phyloP scores from a whole-genome alignment of 2,113 vertebrate species.

The Ardeotis arabs region DNA sequence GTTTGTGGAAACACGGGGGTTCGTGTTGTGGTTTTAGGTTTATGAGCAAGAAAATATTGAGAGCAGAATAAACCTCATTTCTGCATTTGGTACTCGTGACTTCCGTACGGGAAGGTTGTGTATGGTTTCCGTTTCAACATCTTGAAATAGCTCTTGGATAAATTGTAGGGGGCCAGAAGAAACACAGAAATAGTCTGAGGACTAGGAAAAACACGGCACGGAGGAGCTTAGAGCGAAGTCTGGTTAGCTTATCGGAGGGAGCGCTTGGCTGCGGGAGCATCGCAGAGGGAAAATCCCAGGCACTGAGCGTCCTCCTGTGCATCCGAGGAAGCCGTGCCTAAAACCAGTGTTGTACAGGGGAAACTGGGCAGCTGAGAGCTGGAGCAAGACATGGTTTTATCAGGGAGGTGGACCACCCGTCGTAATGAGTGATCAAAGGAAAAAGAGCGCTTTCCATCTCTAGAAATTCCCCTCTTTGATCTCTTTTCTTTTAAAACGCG shows the following conservation, averaged over 20 bases:
- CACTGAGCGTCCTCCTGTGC: not conserved
- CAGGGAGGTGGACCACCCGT: not conserved
- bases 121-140: not conserved
- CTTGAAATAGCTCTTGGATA: conserved; percentile 26
- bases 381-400: not conserved
- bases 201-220: not conserved
- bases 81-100: not conserved
- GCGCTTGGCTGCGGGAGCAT: not conserved
- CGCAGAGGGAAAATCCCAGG: not conserved
- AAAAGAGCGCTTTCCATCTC: not conserved
- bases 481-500: not conserved
- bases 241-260: not conserved
- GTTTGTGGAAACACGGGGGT: not conserved
- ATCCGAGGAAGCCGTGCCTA: not conserved
- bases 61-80: not conserved
- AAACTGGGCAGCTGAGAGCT: not conserved
- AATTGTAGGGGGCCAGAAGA: not conserved
- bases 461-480: not conserved
- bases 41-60: not conserved
- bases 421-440: not conserved
- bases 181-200: not conserved
- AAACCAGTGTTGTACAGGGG: not conserved
- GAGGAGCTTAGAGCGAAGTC: not conserved
- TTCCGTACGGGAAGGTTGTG: not conserved
- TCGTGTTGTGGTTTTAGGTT: not conserved